A percentile compares a stretch with the other conserved stretches of the same genome.
phyloP scores from a whole-genome alignment of 2,888 invertebrate species.

The Ophonus ardosiacus region DNA sequence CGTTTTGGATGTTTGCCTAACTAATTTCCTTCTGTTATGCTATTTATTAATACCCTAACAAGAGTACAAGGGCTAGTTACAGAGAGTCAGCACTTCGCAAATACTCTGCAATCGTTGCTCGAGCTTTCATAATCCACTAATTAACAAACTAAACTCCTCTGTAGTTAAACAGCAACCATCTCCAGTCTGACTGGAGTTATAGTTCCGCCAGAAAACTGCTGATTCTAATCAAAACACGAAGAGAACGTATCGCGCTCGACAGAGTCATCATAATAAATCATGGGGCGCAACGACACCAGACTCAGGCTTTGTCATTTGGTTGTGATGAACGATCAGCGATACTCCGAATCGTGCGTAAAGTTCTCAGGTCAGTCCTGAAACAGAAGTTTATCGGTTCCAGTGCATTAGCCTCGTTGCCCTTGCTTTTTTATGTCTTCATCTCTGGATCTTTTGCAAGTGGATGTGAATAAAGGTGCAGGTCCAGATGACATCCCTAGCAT shows the following conservation, averaged over 20 bases:
- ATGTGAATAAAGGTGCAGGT: no score
- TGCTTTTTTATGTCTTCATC: constrained; percentile 25
- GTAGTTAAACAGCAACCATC: constrained; percentile 7
- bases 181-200: background rate
- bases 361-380: constrained; percentile 55
- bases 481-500: no score
- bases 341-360: constrained; percentile 43
- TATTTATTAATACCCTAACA: constrained; percentile 35
- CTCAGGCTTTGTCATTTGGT: constrained; percentile 23
- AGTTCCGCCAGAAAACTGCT: constrained; percentile 34
- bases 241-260: constrained; percentile 26
- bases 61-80: background rate
- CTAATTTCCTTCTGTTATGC: constrained; percentile 24
- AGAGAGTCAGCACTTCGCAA: constrained; percentile 7
- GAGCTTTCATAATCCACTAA: background rate
- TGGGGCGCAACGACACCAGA: background rate
- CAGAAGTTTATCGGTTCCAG: constrained; percentile 56
- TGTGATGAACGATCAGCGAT: constrained; percentile 59
- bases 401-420: constrained; percentile 55
- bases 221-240: constrained; percentile 11
- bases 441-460: no score
- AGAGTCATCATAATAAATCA: constrained; percentile 45
- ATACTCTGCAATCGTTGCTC: background rate
- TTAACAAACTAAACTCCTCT: constrained; percentile 3
- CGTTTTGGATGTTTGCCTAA: background rate